phyloP scores from a whole-genome alignment of 2,797 vertebrate genomes.

The Phaenicophaeus curvirostris region DNA sequence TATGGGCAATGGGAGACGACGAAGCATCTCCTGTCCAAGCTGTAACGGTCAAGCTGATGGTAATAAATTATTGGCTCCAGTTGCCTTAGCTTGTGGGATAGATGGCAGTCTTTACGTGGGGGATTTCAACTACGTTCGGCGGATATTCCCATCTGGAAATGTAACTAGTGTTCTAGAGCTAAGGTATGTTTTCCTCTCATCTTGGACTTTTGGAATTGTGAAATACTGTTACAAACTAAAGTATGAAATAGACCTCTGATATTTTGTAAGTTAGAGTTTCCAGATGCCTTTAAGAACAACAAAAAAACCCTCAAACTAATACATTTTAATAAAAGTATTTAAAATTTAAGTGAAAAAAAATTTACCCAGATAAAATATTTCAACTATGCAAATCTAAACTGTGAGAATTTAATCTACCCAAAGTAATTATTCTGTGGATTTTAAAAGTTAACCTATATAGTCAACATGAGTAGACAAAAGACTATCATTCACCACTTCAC shows the following conservation, averaged over 20 bases:
- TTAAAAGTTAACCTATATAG: background rate
- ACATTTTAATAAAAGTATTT: background rate
- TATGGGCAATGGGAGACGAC: constrained; percentile 96
- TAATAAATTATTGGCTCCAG: constrained; percentile 95
- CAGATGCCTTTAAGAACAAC: background rate
- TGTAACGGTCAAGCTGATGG: constrained; percentile 97
- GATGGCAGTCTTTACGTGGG: constrained; percentile 96
- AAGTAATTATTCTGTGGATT: background rate
- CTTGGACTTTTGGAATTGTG: background rate
- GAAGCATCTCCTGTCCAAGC: constrained; percentile 98
- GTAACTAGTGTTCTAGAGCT: constrained; percentile 97
- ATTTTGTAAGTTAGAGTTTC: background rate
- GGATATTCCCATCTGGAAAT: constrained; percentile 95
- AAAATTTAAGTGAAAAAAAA: background rate
- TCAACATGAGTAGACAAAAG: background rate
- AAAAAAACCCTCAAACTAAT: background rate
- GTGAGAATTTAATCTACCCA: background rate
- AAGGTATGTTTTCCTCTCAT: constrained; percentile 79
- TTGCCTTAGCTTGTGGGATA: constrained; percentile 92
- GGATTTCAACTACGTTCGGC: constrained; percentile 97
- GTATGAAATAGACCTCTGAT: background rate
- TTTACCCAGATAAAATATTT: background rate
- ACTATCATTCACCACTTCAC: background rate
- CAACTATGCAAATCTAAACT: background rate
- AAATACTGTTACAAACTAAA: background rate